Base-by-base conservation (phyloP, 2,797 vertebrate genomes). In the Coluber constrictor region DNA sequence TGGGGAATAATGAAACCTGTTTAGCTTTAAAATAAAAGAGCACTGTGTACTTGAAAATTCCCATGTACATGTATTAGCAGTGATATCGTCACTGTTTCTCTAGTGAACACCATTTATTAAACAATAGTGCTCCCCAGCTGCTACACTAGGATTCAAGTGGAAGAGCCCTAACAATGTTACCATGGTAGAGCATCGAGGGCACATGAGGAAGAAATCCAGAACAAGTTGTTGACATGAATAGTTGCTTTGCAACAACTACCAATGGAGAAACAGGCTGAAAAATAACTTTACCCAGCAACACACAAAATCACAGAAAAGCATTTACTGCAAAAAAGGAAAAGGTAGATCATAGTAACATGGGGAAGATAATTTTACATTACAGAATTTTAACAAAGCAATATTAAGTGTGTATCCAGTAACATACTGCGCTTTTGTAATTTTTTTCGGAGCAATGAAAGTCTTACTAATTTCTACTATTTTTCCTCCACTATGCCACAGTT, bases 171-270 rank as follows among this genome's bases (percentile, higher is more conserved):
- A 32, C 11, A 56, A 91, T 91, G 90, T 89, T 89, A 86, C 90
- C 29, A 55, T 61, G 90, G 47, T 66, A 93, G 56, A 15, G 15
- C 5, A 47, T 86, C 23, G 55, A 93, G 63, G 56, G 66, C 47
- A 89, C 37, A 79, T 13, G 87, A 89, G 57, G 57, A 91, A 86
- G 90, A 91, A 86, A 89, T 32, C 70, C 51, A 93, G 87, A 91
- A 91, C 66, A 93, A 83, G 86, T 83, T 91, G 86, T 63, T 88
- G 90, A 91, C 66, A 83, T 63, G 70, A 89, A 89, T 32, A 93
- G 66, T 89, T 91, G 66, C 70, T 93, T 83, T 86, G n/a, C 57
- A 93, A 93, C 83, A 90, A 90, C 89, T 87, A 90, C 54, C 54
- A 47, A 87, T 25, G 70, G 54, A 90, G 89, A 43, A 90, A 90